Percentiles rank a stretch among this genome's conserved stretches.
These are phyloP conservation scores for Belgica antarctica DNA, from an alignment of 2,888 invertebrate genomes.

Conservation along the genomic window DNA sequence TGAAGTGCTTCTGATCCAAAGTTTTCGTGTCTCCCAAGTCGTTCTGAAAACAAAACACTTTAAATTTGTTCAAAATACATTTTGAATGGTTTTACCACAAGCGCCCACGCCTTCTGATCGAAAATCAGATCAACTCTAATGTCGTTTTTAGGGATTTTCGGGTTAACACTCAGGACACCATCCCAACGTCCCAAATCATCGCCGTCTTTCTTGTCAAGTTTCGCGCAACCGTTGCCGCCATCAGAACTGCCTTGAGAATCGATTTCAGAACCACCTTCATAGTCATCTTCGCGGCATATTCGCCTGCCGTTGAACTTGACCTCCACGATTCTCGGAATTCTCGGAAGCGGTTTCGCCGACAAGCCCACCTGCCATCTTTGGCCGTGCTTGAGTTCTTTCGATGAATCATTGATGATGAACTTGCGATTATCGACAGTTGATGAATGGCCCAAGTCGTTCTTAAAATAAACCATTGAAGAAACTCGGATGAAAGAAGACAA, in stretches of 20 bases:
- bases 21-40: slow-evolving; percentile 17
- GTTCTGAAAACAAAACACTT: slow-evolving; percentile 16
- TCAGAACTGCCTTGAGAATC: too few relatives aligned
- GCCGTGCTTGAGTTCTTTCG: not conserved
- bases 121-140: slow-evolving; percentile 13
- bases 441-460: slow-evolving; percentile 24
- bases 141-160: not conserved
- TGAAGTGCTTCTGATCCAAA: not conserved
- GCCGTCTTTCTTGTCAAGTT: slow-evolving; percentile 18
- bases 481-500: not conserved
- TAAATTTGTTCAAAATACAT: not conserved
- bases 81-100: not conserved
- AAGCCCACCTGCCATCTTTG: not conserved
- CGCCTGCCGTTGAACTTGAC: slow-evolving; percentile 17
- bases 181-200: slow-evolving; percentile 9
- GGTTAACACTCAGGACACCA: slow-evolving; percentile 8
- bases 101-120: not conserved
- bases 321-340: not conserved
- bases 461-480: not conserved
- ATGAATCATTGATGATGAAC: slow-evolving; percentile 5
- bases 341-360: not conserved
- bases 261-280: not conserved
- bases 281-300: slow-evolving; percentile 4
- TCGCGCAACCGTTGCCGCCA: not conserved
- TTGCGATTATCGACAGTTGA: slow-evolving; percentile 19